Evolutionary conservation across 1,140 invertebrate genomes (phyloP).

Genomic region (Orussus abietinus): DNA sequence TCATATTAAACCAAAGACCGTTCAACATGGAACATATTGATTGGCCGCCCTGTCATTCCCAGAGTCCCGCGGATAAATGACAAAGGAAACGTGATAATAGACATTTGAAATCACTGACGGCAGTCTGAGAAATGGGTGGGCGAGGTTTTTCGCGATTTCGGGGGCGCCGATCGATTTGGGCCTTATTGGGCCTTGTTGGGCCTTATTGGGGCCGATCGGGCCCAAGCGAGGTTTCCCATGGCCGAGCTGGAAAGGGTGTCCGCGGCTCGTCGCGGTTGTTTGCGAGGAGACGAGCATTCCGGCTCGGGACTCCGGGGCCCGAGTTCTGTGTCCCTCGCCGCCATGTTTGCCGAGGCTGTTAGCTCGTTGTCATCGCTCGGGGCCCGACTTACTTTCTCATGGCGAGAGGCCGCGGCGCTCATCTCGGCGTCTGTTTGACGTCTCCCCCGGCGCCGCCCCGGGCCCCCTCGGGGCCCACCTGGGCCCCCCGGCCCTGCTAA

Average conservation of each 20-base stretch:
- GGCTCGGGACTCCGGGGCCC: not conserved
- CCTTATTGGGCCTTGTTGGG: constrained; percentile 5
- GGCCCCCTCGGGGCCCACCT: too few species aligned
- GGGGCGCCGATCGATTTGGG: too few species aligned
- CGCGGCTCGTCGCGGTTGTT: not conserved
- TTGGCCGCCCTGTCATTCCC: too few species aligned
- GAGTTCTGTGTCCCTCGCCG: constrained; percentile 7
- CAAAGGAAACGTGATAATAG: too few species aligned
- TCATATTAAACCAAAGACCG: constrained; percentile 50
- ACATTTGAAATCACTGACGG: too few species aligned
- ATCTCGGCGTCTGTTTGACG: not conserved
- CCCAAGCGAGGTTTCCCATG: constrained; percentile 33
- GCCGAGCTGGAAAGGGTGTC: not conserved
- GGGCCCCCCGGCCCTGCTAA: not conserved
- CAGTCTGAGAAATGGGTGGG: too few species aligned
- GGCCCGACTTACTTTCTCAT: constrained; percentile 11
- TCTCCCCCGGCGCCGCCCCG: not conserved
- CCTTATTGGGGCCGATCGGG: too few species aligned
- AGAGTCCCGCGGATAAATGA: too few species aligned
- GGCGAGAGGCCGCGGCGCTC: not conserved
- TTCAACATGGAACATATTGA: constrained; percentile 33
- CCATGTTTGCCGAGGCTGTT: constrained; percentile 6
- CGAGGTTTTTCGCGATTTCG: too few species aligned
- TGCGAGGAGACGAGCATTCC: constrained; percentile 7
- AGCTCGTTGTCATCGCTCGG: constrained; percentile 11